Conservation (phyloP, 1,140 invertebrate genomes). For the Chironomus striatipennis region DNA sequence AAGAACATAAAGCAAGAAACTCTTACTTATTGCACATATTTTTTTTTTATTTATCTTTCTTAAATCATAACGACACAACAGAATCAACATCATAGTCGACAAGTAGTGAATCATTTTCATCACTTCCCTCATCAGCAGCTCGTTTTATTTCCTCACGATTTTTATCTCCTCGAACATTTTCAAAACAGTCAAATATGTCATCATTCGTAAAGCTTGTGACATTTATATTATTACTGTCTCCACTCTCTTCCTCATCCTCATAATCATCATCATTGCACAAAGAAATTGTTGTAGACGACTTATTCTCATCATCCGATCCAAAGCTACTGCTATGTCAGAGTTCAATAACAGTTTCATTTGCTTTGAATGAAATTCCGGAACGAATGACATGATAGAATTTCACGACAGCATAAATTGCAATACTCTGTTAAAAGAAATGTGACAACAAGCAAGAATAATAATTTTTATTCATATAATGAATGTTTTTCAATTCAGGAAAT, state of each 20-base stretch:
- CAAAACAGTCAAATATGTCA: background rate
- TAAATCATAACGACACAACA: constrained; percentile 39
- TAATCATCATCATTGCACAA: background rate
- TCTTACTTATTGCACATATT: too few relatives aligned
- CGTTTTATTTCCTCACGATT: constrained; percentile 28
- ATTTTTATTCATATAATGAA: background rate
- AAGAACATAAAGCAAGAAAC: too few relatives aligned
- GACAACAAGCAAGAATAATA: background rate
- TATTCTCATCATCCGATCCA: background rate
- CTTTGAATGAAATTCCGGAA: constrained; percentile 2
- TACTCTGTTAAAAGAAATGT: background rate
- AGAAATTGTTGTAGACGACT: background rate
- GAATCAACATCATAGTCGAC: constrained; percentile 41
- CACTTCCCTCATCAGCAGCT: constrained; percentile 38
- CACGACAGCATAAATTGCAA: background rate
- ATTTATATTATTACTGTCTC: constrained; percentile 26
- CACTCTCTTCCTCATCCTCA: background rate
- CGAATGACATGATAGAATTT: constrained; percentile 15
- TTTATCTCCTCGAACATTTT: background rate
- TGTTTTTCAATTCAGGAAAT: background rate
- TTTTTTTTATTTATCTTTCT: too few relatives aligned
- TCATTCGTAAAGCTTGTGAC: constrained; percentile 20
- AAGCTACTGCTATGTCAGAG: constrained; percentile 13
- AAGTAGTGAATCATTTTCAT: constrained; percentile 41
- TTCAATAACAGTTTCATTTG: constrained; percentile 11